Percentiles rank a stretch among this genome's conserved stretches.
These are phyloP conservation scores for Corynorhinus townsendii DNA, from an alignment of 2,113 vertebrate genomes.

Conservation along the genomic window DNA sequence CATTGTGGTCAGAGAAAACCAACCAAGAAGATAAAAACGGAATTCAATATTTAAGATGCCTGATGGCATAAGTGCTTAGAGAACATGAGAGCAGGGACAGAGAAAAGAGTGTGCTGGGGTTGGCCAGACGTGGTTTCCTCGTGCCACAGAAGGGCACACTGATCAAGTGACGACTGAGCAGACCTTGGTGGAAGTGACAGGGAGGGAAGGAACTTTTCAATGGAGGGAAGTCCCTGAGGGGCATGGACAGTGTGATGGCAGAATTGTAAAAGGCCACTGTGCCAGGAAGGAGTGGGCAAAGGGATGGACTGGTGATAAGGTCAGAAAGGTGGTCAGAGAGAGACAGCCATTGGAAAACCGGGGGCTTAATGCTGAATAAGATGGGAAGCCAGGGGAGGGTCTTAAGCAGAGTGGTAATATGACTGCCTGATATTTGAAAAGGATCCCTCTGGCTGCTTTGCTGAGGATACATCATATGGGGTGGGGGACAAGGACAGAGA, in stretches of 20 bases:
- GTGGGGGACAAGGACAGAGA: neutral
- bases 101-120: accelerated
- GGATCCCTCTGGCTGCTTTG: neutral
- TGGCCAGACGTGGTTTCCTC: neutral
- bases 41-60: neutral
- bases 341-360: accelerated
- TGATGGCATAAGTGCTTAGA: neutral
- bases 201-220: neutral
- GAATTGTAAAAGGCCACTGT: neutral
- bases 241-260: neutral
- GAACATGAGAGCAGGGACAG: neutral
- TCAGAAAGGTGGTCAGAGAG: neutral
- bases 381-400: neutral
- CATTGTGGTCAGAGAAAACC: neutral
- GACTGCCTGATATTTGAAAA: neutral
- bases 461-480: neutral
- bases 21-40: neutral
- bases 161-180: neutral
- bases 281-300: neutral
- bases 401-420: neutral
- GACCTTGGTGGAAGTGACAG: neutral
- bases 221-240: neutral
- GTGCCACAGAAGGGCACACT: neutral
- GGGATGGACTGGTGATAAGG: accelerated
- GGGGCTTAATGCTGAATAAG: neutral